Evolutionary conservation across 1,140 invertebrate species (phyloP), one percentile per base, ranked within the genome.

Genomic region (Temnothorax longispinosus): DNA sequence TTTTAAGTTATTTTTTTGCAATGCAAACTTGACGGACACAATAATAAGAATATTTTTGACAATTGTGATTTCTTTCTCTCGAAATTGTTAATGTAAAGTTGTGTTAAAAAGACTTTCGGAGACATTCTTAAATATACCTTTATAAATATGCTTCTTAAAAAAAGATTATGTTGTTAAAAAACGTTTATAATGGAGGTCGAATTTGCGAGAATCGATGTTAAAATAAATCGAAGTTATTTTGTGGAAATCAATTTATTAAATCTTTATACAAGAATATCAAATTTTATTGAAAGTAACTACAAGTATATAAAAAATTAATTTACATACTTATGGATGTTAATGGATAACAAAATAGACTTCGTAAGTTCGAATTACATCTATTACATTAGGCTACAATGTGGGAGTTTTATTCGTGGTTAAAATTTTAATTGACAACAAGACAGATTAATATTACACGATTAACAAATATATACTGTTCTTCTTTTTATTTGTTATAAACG

Each of bases 271-370:
- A 88, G 69, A 86, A 88, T 65, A 90, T 80, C 27, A 84, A 47
- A 67, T 74, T 86, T 74, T 75, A 86, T 90, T 82, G 13, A n/a
- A 64, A 82, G 67, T 58, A 69, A 47, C 35, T 77, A 85, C 71
- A 76, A 27, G n/a, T 86, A 78, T 81, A 71, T 85, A 82, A 90
- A 90, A 84, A 91, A 91, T 90, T 90, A 84, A 90, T 91, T 90
- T 91, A 88, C 87, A 90, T 86, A 58, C 18, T 82, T 65, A 74
- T 84, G 27, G 35, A 75, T 72, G 82, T 86, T 90, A 90, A 69
- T 76, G 21, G 15, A 77, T 86, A 86, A 88, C 44, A 75, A 80
- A 78, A 56, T 54, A 89, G 60, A 10, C 18, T 58, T 90, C 47
- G 56, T 90, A 90, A 90, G 76, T 76, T 90, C 81, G 56, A 81